These are phyloP conservation scores for Amblyraja radiata DNA, from an alignment of 2,797 vertebrate species.

Conservation along the genomic window DNA sequence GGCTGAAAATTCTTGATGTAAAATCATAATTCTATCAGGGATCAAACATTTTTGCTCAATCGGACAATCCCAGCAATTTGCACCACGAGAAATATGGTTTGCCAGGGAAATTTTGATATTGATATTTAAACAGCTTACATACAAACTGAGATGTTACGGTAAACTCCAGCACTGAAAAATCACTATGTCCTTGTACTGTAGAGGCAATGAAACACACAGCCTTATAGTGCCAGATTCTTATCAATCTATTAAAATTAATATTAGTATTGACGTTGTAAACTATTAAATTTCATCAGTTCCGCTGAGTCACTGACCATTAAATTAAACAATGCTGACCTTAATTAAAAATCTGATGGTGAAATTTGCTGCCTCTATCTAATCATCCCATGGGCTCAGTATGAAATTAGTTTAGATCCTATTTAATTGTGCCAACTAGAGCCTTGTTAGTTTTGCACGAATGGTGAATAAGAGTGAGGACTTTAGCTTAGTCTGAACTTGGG, in stretches of 20 bases:
- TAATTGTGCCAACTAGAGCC: neutral
- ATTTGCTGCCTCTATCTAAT: neutral
- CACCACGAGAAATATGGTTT: neutral
- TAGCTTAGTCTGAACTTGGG: neutral
- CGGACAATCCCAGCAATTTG: neutral
- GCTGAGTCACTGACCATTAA: conserved; percentile 26
- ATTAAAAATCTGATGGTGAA: conserved; percentile 17
- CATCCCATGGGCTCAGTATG: neutral
- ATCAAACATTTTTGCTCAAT: neutral
- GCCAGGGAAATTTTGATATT: too few species aligned
- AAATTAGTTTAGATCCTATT: neutral
- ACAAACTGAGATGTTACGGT: neutral
- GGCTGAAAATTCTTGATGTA: too few species aligned
- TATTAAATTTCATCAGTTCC: neutral
- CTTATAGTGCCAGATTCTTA: neutral
- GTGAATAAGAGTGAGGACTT: neutral
- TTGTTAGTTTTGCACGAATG: neutral
- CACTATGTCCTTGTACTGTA: too few species aligned
- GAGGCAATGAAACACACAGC: neutral
- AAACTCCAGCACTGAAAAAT: neutral
- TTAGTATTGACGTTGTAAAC: neutral
- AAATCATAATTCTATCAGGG: too few species aligned
- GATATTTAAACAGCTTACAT: neutral
- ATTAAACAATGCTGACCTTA: conserved; percentile 9
- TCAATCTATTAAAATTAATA: conserved; percentile 26